Percentiles rank a stretch among this genome's conserved stretches.
phyloP scores from a whole-genome alignment of 2,113 vertebrate genomes.

The Oryzias javanicus region DNA sequence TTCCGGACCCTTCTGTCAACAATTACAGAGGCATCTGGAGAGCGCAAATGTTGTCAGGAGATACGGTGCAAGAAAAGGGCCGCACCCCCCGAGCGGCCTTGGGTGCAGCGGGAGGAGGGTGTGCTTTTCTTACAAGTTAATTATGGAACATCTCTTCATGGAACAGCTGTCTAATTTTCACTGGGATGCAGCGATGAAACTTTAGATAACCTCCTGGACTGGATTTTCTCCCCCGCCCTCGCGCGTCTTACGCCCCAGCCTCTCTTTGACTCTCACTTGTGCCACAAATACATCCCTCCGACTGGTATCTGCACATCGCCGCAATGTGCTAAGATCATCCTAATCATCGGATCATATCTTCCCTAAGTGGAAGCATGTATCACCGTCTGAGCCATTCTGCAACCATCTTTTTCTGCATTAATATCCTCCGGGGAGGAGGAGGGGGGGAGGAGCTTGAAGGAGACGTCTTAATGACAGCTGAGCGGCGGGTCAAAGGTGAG shows the following conservation, averaged over 20 bases:
- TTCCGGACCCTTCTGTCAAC: background rate
- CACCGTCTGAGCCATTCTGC: conserved; percentile 15
- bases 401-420: background rate
- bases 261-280: background rate
- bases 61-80: conserved; percentile 6
- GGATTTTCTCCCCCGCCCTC: conserved; percentile 7
- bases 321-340: conserved; percentile 37
- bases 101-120: background rate
- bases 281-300: conserved; percentile 14
- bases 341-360: conserved; percentile 49
- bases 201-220: conserved; percentile 54
- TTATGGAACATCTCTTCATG: conserved; percentile 46
- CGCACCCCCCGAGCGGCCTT: conserved; percentile 14
- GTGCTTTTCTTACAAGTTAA: conserved; percentile 49
- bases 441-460: conserved; percentile 5
- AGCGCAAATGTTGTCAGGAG: conserved; percentile 11
- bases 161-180: conserved; percentile 56
- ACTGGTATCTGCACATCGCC: conserved; percentile 40
- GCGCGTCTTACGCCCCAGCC: background rate
- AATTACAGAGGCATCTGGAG: conserved; percentile 4
- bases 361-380: conserved; percentile 40
- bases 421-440: background rate
- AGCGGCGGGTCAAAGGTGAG: conserved; percentile 34
- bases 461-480: conserved; percentile 55
- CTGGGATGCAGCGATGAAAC: conserved; percentile 54